Conservation (phyloP, 2,113 vertebrate genomes). For the Limanda limanda region DNA sequence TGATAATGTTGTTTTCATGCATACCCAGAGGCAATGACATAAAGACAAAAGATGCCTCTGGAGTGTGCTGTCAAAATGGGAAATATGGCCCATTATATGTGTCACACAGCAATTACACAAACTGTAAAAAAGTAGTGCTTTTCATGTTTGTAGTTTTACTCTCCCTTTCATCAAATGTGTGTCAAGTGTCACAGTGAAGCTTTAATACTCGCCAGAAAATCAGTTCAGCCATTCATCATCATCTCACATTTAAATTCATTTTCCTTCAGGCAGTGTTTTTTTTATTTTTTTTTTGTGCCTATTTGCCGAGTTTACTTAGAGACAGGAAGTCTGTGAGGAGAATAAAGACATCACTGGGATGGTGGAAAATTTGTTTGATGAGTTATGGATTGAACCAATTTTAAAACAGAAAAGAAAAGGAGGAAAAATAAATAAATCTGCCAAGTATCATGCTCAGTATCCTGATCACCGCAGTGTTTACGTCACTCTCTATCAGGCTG, state of each 20-base stretch:
- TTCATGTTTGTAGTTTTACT: slow-evolving; percentile 60
- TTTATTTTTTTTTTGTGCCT: slow-evolving; percentile 39
- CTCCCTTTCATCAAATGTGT: slow-evolving; percentile 78
- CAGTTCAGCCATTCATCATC: slow-evolving; percentile 81
- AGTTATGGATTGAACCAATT: slow-evolving; percentile 72
- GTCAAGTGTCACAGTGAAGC: slow-evolving; percentile 81
- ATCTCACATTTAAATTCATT: slow-evolving; percentile 78
- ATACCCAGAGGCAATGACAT: slow-evolving; percentile 75
- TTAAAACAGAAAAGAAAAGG: slow-evolving; percentile 40
- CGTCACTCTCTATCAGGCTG: slow-evolving; percentile 69
- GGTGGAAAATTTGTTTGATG: slow-evolving; percentile 76
- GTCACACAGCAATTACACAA: slow-evolving; percentile 74
- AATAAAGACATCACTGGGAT: slow-evolving; percentile 73
- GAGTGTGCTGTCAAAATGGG: slow-evolving; percentile 74
- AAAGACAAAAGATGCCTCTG: slow-evolving; percentile 75
- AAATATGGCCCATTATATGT: slow-evolving; percentile 73
- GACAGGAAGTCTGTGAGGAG: slow-evolving; percentile 63
- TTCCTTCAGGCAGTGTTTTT: slow-evolving; percentile 76
- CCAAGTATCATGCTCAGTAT: slow-evolving; percentile 64
- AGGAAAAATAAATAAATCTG: slow-evolving; percentile 52
- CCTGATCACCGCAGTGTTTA: slow-evolving; percentile 57
- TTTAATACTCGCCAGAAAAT: slow-evolving; percentile 79
- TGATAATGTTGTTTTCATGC: slow-evolving; percentile 77
- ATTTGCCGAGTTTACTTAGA: slow-evolving; percentile 65
- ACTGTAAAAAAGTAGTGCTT: slow-evolving; percentile 72